These are phyloP conservation scores for Enteromius viviparus DNA, from an alignment of 2,797 vertebrate species.

Conservation along the genomic window DNA sequence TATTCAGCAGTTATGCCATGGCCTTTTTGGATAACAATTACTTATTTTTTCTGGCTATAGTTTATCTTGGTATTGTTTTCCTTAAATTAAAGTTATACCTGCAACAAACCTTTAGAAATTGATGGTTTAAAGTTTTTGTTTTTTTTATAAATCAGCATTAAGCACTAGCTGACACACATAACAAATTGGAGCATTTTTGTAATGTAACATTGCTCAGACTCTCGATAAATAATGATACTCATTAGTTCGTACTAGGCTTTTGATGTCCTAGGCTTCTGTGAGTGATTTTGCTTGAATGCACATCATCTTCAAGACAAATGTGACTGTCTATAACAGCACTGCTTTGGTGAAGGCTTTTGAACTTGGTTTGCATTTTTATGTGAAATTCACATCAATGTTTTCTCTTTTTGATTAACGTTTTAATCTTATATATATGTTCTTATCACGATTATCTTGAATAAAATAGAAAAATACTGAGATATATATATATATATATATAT, in stretches of 20 bases:
- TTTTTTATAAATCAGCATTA: not conserved
- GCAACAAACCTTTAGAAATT: not conserved
- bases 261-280: slow-evolving; percentile 16
- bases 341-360: not conserved
- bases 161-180: not conserved
- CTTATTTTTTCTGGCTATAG: not conserved
- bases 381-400: not conserved
- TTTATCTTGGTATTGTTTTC: not conserved
- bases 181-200: not conserved
- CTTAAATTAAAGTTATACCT: not conserved
- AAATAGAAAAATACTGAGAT: too few species aligned
- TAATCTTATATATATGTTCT: too few species aligned
- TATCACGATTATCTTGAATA: too few species aligned
- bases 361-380: not conserved
- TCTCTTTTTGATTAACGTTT: too few species aligned
- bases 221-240: not conserved
- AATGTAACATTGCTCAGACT: not conserved
- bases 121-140: not conserved
- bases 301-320: slow-evolving; percentile 2
- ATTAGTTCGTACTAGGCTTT: not conserved
- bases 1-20: not conserved
- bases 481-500: too few species aligned
- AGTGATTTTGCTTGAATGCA: slow-evolving; percentile 20
- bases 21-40: not conserved
- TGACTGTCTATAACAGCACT: not conserved